phyloP scores from a whole-genome alignment of 2,797 vertebrate genomes.

The Smutsia gigantea region DNA sequence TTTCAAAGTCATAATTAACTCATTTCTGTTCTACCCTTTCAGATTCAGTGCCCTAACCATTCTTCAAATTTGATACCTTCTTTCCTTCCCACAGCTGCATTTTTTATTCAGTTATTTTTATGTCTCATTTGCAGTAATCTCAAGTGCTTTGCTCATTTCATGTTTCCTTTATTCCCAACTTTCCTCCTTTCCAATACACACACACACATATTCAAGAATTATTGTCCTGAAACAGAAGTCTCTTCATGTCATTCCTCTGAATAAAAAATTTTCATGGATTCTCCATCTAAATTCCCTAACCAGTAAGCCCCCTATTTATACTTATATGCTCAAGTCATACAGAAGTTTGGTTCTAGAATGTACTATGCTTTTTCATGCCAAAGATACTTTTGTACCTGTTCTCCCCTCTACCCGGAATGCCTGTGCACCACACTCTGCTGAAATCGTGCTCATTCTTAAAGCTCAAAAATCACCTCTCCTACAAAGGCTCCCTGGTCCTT shows the following conservation, averaged over 20 bases:
- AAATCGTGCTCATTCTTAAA: background rate
- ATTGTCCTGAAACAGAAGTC: conserved; percentile 20
- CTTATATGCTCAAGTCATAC: background rate
- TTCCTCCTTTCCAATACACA: background rate
- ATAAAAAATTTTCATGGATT: background rate
- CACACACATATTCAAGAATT: background rate
- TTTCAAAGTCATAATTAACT: background rate
- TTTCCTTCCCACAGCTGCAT: background rate
- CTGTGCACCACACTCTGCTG: background rate
- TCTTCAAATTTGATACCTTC: background rate
- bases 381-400: background rate
- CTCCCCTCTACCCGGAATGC: background rate
- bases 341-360: conserved; percentile 5
- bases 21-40: background rate
- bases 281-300: background rate
- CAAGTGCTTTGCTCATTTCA: background rate
- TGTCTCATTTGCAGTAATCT: conserved; percentile 9
- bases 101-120: background rate
- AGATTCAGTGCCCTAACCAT: background rate
- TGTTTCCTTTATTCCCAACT: background rate
- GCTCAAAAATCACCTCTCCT: conserved; percentile 5
- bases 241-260: conserved; percentile 21
- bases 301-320: background rate
- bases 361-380: background rate
- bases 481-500: background rate